Evolutionary conservation across 1,140 invertebrate genomes (phyloP), one percentile per base, ranked within the genome.

Genomic region (Pemphigus obesinymphae): DNA sequence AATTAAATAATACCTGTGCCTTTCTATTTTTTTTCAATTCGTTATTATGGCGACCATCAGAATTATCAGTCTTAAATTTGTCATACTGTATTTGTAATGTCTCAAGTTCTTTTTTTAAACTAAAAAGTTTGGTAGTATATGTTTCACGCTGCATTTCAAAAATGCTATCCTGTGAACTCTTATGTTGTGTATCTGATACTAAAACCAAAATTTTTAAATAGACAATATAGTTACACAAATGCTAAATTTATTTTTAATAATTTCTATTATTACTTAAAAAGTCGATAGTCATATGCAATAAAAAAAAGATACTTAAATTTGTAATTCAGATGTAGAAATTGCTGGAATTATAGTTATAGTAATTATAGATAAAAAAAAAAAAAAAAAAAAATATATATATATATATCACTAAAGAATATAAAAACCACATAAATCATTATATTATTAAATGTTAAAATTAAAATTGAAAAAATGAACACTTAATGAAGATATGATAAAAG

Each of bases 11-110:
- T 80, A 80, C 76, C 37, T 80, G 76, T 31, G 53, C 76, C 58
- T 80, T 80, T 61, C 76, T 61, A 80, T 80, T 80, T n/a, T 80
- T 58, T 80, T 80, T 80, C 17, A 80, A 45, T 80, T 80, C 76
- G 63, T 17, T 50, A 80, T 80, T 80, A 80, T 45, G 37, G 20
- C 15, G 55, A 45, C 76, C 76, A 80, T 80, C 53, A 63, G 55
- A n/a, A 80, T 80, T 80, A 63, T 80, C 76, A 20, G 26, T 63
- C 13, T 80, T 80, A 45, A 80, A 80, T 63, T n/a, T 58, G 8
- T 80, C 76, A 63, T 80, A 80, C n/a, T 80, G 76, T 20, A 80
- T 80, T 80, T 80, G 76, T 40, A 80, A 63, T 26, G 55, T 61
- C 8, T 80, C 76, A 17, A 80, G 55, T 61, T 80, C 76, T 48